Percentiles rank a stretch among this genome's conserved stretches.
These are phyloP conservation scores for sheep (Ovis aries) DNA, from an alignment of 2,113 vertebrate species.

Conservation along the genomic window DNA sequence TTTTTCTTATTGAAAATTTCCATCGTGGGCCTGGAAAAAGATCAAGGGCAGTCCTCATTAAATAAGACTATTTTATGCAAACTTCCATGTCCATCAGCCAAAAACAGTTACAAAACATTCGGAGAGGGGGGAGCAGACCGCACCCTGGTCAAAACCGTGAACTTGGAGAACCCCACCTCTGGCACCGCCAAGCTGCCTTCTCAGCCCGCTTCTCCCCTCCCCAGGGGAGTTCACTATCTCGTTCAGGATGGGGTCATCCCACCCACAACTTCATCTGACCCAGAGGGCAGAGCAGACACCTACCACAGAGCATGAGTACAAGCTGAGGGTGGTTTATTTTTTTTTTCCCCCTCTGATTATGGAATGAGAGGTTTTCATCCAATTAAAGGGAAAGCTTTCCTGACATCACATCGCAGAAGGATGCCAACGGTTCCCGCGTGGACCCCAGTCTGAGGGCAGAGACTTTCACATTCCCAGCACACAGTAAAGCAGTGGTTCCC, in stretches of 20 bases:
- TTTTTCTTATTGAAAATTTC: conserved; percentile 49
- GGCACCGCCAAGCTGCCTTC: background rate
- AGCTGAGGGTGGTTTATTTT: background rate
- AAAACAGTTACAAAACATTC: background rate
- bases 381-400: background rate
- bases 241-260: background rate
- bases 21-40: conserved; percentile 37
- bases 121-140: accelerated
- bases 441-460: background rate
- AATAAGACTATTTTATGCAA: background rate
- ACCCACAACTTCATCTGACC: accelerated
- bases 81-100: background rate
- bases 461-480: background rate
- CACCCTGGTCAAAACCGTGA: accelerated
- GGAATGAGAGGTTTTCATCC: background rate
- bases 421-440: accelerated
- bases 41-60: conserved; percentile 32
- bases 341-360: background rate
- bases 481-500: background rate
- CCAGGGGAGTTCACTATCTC: background rate
- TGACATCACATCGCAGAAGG: background rate
- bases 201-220: background rate
- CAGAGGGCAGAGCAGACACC: accelerated
- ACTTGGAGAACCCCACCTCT: background rate
- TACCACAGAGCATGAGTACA: background rate